Evolutionary conservation across 1,140 invertebrate genomes (phyloP).

Genomic region (Acromyrmex charruanus): DNA sequence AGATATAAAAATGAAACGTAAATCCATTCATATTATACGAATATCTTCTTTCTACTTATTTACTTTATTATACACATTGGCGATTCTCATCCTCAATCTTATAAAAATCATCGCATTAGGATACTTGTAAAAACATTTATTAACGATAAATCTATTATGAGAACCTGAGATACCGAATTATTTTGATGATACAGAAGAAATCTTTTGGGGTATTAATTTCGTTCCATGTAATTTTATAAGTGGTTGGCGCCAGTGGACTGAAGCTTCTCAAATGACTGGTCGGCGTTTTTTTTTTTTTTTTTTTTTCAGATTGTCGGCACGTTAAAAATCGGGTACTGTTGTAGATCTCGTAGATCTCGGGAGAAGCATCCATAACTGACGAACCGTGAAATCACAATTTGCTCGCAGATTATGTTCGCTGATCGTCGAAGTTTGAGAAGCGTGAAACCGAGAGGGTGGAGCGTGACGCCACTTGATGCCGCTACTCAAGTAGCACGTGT

Average conservation of each 20-base stretch:
- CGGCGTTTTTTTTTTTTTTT: slow-evolving; percentile 54
- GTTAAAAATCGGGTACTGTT: slow-evolving; percentile 52
- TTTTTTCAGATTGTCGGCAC: slow-evolving; percentile 53
- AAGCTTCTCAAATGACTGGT: slow-evolving; percentile 62
- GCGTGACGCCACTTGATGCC: slow-evolving; percentile 74
- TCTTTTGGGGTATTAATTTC: slow-evolving; percentile 60
- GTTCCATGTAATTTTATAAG: slow-evolving; percentile 54
- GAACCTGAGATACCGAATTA: slow-evolving; percentile 54
- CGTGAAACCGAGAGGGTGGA: slow-evolving; percentile 82
- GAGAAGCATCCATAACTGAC: slow-evolving; percentile 77
- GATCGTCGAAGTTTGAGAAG: slow-evolving; percentile 80
- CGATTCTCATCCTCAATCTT: neutral
- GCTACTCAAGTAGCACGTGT: slow-evolving; percentile 68
- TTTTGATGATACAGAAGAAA: slow-evolving; percentile 60
- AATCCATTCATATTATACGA: neutral
- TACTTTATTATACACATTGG: slow-evolving; percentile 15
- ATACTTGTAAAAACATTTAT: slow-evolving; percentile 43
- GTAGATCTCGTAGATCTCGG: slow-evolving; percentile 64
- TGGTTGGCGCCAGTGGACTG: slow-evolving; percentile 53
- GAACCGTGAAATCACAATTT: slow-evolving; percentile 84
- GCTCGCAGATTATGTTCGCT: slow-evolving; percentile 81
- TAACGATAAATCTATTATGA: slow-evolving; percentile 51
- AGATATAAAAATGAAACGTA: neutral
- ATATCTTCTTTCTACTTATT: neutral
- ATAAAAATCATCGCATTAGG: slow-evolving; percentile 1